These are phyloP conservation scores for Procavia capensis DNA, from an alignment of 2,113 vertebrate species.

Conservation along the genomic window DNA sequence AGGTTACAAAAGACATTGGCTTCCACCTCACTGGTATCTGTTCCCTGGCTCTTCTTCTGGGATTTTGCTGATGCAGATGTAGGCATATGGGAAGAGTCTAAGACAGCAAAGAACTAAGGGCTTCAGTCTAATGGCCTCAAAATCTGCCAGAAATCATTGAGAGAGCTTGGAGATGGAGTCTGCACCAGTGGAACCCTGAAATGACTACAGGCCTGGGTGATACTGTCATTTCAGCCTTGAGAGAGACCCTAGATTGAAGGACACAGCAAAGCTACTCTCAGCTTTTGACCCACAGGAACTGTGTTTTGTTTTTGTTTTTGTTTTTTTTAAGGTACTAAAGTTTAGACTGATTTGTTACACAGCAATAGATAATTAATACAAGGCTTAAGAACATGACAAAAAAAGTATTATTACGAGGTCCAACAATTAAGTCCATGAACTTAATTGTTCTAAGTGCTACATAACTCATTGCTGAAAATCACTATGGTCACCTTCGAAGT, in stretches of 20 bases:
- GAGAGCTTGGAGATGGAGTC: neutral
- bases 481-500: too few relatives aligned
- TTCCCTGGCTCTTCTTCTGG: neutral
- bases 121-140: neutral
- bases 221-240: neutral
- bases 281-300: neutral
- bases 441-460: too few relatives aligned
- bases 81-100: accelerated
- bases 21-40: neutral
- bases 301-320: neutral
- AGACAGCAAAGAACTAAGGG: neutral
- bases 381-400: neutral
- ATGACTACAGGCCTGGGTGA: neutral
- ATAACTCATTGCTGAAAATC: too few relatives aligned
- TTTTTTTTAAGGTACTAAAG: neutral
- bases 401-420: neutral
- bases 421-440: too few relatives aligned
- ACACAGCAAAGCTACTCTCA: neutral
- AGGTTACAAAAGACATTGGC: neutral
- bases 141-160: neutral
- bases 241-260: neutral
- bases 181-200: neutral
- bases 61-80: neutral
- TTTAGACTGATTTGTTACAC: neutral
- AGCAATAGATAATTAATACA: neutral